phyloP scores from a whole-genome alignment of 2,113 vertebrate species.

The Bujurquina vittata region DNA sequence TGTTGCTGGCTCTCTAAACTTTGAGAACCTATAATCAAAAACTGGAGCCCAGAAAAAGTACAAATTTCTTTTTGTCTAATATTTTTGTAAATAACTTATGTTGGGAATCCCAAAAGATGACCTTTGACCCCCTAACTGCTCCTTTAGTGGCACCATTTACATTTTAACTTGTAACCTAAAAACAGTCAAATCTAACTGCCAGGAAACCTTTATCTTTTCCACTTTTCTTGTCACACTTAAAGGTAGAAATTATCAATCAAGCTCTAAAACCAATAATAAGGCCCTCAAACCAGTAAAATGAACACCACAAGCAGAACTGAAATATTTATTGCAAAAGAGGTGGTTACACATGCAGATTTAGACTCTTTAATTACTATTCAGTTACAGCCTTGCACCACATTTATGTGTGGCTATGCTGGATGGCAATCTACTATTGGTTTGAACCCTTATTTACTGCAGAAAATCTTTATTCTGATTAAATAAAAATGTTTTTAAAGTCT shows the following conservation, averaged over 20 bases:
- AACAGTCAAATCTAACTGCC: neutral
- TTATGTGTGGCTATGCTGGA: neutral
- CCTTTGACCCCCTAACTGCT: neutral
- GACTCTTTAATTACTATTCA: neutral
- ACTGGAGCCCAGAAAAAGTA: neutral
- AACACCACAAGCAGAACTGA: neutral
- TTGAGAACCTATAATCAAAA: too few species aligned
- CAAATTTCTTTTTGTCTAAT: neutral
- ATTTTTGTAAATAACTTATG: neutral
- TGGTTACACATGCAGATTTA: conserved; percentile 2
- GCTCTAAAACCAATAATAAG: neutral
- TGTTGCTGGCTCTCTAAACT: neutral
- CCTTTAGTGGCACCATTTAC: neutral
- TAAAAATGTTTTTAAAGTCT: neutral
- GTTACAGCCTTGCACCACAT: neutral
- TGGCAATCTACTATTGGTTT: neutral
- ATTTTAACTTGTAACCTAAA: neutral
- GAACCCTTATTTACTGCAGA: neutral
- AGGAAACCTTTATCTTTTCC: neutral
- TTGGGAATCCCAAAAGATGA: neutral
- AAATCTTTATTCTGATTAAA: neutral
- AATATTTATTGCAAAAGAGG: neutral
- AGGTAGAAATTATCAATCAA: neutral
- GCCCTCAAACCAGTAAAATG: neutral
- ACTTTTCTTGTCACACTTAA: neutral